Evolutionary conservation across 2,113 vertebrate genomes (phyloP), one percentile per base, ranked within the genome.

Genomic region (Mystacornis crossleyi): DNA sequence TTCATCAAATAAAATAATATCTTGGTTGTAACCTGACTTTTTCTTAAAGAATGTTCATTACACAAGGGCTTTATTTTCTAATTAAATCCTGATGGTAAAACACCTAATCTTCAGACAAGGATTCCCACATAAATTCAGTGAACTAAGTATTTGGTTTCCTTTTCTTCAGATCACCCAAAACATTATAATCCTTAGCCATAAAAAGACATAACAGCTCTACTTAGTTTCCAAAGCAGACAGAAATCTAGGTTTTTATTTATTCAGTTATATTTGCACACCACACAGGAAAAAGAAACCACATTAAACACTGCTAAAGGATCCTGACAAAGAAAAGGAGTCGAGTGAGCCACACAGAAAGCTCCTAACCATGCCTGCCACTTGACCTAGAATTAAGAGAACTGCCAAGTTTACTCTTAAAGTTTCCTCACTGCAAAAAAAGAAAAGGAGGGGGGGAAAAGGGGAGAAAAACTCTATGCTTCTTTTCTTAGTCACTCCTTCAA

Each of bases 341-440:
- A 95, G 65, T 36, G 80, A 94, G 38, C 42, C 67, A 79, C 5
- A 2, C 77, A 93, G 77, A 95, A 88, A 53, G 58, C 54, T 85
- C 55, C 74, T 85, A 96, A 79, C 50, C 66, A 75, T 61, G 29
- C 33, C 50, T 94, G 64, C 64, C 89, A 61, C 89, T 73, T 95
- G 90, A 96, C 94, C 91, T 81, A 93, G 94, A 97, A 96, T 95
- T 86, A 95, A 87, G 65, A 91, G 78, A 96, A 88, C 33, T 79
- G 57, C 79, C 86, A 95, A 82, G 79, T 91, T 94, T 69, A 93
- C 94, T 40, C 94, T 48, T 57, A 88, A 92, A 74, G 62, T 89
- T 95, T 84, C 55, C 60, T 75, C 17, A 10, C 3, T 90, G 73
- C 6, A 20, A 28, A n/a, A 74, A 24, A 12, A 2, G 6, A 28